Evolutionary conservation across 2,888 invertebrate genomes (phyloP), one percentile per base, ranked within the genome.

Genomic region (Folsomia candida): DNA sequence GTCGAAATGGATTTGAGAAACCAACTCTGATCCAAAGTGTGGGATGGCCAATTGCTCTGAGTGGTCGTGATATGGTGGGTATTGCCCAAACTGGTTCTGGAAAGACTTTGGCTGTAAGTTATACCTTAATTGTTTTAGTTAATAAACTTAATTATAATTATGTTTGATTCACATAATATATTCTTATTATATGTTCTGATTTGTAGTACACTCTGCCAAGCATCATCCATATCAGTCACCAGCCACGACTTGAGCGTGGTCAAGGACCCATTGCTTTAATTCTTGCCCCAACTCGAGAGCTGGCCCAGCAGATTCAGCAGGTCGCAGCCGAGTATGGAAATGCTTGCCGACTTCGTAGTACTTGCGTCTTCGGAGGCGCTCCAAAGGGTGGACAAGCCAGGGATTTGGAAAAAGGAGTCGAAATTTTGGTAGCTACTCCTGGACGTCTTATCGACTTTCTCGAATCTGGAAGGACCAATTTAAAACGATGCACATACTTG

Each of bases 301-400:
- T 95, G 76, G 94, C 94, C 1, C 94, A 94, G 82, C 94, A 97
- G 84, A 97, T 97, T 74, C 93, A 93, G 82, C 91, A 94, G 79
- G 97, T 98, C 4, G 95, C 97, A 0, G 89, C 90, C 72, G 94
- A 96, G 80, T 97, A 96, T 84, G 97, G 97, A 70, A 87, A 88
- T 63, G 87, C 90, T 0, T 91, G 94, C 2, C 89, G 91, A 81
- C 91, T 97, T 74, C 88, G 94, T 57, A 94, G 95, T 82, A 95
- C 95, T 1, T 99, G 98, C 84, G 91, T 97, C 27, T 99, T 98
- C 85, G 99, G 99, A 68, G 99, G 99, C 18, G 95, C 97, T 1
- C 95, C 97, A 0, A 98, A 97, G 83, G 74, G 74, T n/a, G 72
- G 74, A 28, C 73, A 90, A 82, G 89, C 89, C 0, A 86, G 89